These are phyloP conservation scores for Sebastes minor DNA, from an alignment of 2,797 vertebrate species.

Conservation along the genomic window DNA sequence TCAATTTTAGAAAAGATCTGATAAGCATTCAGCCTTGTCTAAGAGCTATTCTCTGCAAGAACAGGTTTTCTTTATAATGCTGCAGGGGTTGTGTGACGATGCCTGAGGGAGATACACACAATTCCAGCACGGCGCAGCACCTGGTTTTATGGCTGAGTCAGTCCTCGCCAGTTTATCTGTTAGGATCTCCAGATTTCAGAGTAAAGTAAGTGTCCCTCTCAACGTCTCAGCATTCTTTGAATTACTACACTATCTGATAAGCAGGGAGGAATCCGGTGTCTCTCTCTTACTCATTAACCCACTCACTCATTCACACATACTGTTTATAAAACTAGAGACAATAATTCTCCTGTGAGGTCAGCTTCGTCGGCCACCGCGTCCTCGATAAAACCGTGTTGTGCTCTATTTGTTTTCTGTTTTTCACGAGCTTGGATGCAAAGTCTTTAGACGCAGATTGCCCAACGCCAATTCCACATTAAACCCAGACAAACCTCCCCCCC, in stretches of 20 bases:
- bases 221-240: constrained; percentile 61
- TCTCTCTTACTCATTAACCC: background rate
- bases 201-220: constrained; percentile 19
- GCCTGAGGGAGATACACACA: constrained; percentile 6
- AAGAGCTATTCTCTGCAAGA: constrained; percentile 10
- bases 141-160: constrained; percentile 8
- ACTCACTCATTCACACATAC: constrained; percentile 9
- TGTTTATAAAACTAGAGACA: constrained; percentile 2
- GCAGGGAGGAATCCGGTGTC: constrained; percentile 17
- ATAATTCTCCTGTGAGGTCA: background rate
- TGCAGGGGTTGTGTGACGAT: background rate
- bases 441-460: constrained; percentile 54
- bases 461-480: constrained; percentile 52
- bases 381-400: constrained; percentile 26
- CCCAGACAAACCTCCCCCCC: background rate
- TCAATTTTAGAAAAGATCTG: constrained; percentile 23
- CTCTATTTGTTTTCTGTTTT: constrained; percentile 44
- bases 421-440: constrained; percentile 24
- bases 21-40: constrained; percentile 16
- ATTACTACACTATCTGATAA: constrained; percentile 58
- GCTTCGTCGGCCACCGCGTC: constrained; percentile 18
- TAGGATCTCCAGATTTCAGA: constrained; percentile 37
- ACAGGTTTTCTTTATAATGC: constrained; percentile 34
- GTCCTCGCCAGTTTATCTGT: background rate
- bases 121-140: background rate